A percentile compares a stretch with the other conserved stretches of the same genome.
phyloP scores from a whole-genome alignment of 2,888 invertebrate species.

The Drosophila emarginata region DNA sequence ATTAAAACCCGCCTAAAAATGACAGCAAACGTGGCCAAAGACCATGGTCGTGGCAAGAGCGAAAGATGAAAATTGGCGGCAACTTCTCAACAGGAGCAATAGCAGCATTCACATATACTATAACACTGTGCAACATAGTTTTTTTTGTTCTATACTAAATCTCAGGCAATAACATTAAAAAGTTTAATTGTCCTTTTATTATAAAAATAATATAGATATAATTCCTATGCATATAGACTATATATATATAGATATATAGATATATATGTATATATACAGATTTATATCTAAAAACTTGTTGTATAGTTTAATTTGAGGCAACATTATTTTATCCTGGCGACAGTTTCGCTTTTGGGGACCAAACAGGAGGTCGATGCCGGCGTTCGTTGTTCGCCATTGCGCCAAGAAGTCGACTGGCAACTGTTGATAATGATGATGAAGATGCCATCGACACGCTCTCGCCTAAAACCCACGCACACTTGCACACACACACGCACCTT shows the following conservation, averaged over 20 bases:
- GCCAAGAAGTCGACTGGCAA: slow-evolving; percentile 45
- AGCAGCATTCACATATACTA: slow-evolving; percentile 4
- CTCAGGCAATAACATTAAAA: too few species aligned
- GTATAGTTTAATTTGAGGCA: slow-evolving; percentile 51
- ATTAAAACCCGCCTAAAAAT: slow-evolving; percentile 40
- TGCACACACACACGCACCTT: not conserved
- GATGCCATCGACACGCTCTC: slow-evolving; percentile 47
- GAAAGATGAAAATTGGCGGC: slow-evolving; percentile 16
- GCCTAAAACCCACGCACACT: slow-evolving; percentile 23
- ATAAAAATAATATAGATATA: too few species aligned
- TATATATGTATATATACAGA: slow-evolving; percentile 8
- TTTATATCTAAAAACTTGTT: not conserved
- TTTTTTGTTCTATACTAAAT: too few species aligned
- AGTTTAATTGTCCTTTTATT: too few species aligned
- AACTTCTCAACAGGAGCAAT: slow-evolving; percentile 17
- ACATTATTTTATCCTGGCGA: slow-evolving; percentile 33
- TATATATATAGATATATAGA: too few species aligned
- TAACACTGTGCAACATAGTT: not conserved
- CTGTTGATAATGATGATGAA: slow-evolving; percentile 70
- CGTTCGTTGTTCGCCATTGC: slow-evolving; percentile 7
- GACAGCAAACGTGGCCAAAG: slow-evolving; percentile 44
- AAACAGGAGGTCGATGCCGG: slow-evolving; percentile 1
- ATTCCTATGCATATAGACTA: not conserved
- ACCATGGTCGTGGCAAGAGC: slow-evolving; percentile 20
- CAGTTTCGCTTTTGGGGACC: not conserved